Evolutionary conservation across 2,797 vertebrate genomes (phyloP), one percentile per base, ranked within the genome.

Genomic region (Melanotaenia nigrans): DNA sequence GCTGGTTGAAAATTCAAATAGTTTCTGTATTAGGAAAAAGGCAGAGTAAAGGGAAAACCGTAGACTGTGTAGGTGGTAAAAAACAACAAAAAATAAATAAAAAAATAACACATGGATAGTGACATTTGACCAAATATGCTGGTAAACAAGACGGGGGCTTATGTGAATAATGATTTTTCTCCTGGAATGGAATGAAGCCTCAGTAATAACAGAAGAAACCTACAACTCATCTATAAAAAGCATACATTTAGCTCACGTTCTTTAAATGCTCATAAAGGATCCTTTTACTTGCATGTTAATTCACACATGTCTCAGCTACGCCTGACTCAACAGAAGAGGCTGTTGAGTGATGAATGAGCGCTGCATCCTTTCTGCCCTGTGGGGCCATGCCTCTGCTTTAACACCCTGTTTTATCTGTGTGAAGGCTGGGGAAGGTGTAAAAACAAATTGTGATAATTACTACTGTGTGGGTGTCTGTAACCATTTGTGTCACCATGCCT

Each of bases 381-480:
- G 71, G 79, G 78, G 63, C 64, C 58, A 49, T n/a, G 36, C 63
- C 67, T 79, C 79, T n/a, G 79, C 66, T 78, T 84, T 69, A 73
- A 35, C 83, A 79, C 85, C 78, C 74, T 60, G 68, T 57, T 81
- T 78, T 57, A 49, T 49, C n/a, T 49, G 53, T 73, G 78, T 81
- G 85, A 84, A 74, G 65, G 61, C 74, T 62, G 67, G 45, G 42
- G 32, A 79, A 79, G 85, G 85, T 83, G 82, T 66, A 38, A 82
- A 89, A 68, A 64, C 81, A 77, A 86, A 90, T 87, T 81, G 77
- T 60, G 69, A 84, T 91, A 87, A 91, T 92, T 87, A 86, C 76
- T 56, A 45, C 45, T 58, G 66, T 73, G 78, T 78, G 79, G 75
- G 73, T 54, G 75, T 80, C 65, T 71, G 80, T 10, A 75, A 72